Base-by-base conservation (phyloP, 2,888 invertebrate genomes). In the Agrotis segetum region DNA sequence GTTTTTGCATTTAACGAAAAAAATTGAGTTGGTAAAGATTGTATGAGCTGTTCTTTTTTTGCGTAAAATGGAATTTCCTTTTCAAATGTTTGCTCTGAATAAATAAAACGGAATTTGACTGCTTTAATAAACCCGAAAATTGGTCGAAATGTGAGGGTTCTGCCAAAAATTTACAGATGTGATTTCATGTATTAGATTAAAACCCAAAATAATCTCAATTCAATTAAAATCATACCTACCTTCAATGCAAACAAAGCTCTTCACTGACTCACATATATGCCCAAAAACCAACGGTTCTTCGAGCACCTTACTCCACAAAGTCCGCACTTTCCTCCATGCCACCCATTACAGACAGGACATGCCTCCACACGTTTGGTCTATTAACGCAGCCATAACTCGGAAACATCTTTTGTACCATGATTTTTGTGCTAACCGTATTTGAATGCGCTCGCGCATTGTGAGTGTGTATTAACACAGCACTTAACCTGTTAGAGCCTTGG, bases 401-500 rank as follows among this genome's bases (percentile, higher is more conserved):
- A 87, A 88, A 85, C 81, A 85, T 89, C 91, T 88, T 92, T 93
- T 93, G 93, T 94, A 86, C 87, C 78, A 85, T 78, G 79, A 88
- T 85, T 85, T 85, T 85, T 89, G 89, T 89, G 92, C 91, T 92
- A 92, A 92, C 91, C 87, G 90, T 88, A 87, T 83, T 85, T 86
- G 88, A 88, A 89, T 90, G 90, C 88, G 84, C 85, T 66, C 29
- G 79, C 85, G 86, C 88, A 88, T 89, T 91, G 89, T 90, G 88
- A 77, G 79, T 74, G 71, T 79, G 83, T 91, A 90, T 94, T 94
- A 94, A 91, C 94, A 90, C 86, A 88, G 91, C 94, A 92, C 93
- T 94, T 92, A 93, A 93, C 85, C 86, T 91, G 91, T 94, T 95
- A 94, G 93, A 92, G 85, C 88, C 88, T 88, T 76, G 73, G 86